Evolutionary conservation across 2,888 invertebrate genomes (phyloP), one percentile per base, ranked within the genome.

Genomic region (Sipunculus nudus): DNA sequence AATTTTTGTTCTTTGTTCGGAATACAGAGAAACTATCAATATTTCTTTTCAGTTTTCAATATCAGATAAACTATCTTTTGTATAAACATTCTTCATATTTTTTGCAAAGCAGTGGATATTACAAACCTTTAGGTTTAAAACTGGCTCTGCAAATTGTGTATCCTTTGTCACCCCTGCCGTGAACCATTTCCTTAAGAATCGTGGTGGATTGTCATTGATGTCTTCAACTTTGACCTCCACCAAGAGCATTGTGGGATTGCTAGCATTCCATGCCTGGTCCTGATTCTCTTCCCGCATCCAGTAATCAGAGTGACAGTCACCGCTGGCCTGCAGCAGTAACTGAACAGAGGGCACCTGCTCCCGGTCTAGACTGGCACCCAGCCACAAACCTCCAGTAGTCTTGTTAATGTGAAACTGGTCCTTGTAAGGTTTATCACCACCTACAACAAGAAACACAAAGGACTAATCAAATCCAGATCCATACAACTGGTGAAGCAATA

Each of bases 121-220:
- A 48, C 59, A 50, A 25, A 63, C 63, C 29, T 26, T 19, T 8
- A 81, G 65, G 40, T 77, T 74, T 4, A 75, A 60, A 16, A 82
- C 78, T 32, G 75, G 61, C 31, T 91, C 89, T 0, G 94, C 96
- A 81, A 95, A 96, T 80, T 93, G 92, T 0, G 94, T 93, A 67
- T 92, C 93, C 0, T 96, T 95, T 16, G 96, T 94, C 1, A 97
- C 92, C 1, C 96, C 96, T 0, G 96, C 95, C 0, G 96, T 96
- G 78, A 96, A 94, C 61, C 61, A 67, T n/a, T 50, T 35, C 62
- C 89, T 90, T 2, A 88, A 85, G 78, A 96, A 96, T 75, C 86
- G 87, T 0, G 97, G 96, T 0, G 92, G 87, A 82, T 96, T 96
- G 77, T 97, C 97, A 77, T 97, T 96, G 1, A 94, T 88, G 76